Evolutionary conservation across 2,888 invertebrate species (phyloP).

Genomic region (Neoascia interrupta): DNA sequence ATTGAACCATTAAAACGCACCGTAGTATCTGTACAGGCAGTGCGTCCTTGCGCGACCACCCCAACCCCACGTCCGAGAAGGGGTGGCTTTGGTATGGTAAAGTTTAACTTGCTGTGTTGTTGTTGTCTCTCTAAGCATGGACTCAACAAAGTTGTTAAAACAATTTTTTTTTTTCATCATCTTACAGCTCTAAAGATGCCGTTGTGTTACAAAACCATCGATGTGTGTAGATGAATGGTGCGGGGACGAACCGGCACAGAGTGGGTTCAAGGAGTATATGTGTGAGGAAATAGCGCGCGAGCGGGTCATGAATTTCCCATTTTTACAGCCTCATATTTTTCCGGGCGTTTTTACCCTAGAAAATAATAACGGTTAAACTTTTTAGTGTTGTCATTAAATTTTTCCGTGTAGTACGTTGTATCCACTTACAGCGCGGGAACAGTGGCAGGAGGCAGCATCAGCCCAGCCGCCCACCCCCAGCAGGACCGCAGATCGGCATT

Average conservation of each 20-base stretch:
- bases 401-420: slow-evolving; percentile 76
- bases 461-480: slow-evolving; percentile 23
- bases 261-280: slow-evolving; percentile 14
- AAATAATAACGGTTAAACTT: slow-evolving; percentile 80
- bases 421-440: slow-evolving; percentile 39
- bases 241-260: background rate
- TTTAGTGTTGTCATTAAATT: slow-evolving; percentile 80
- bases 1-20: slow-evolving; percentile 67
- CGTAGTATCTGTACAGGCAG: slow-evolving; percentile 32
- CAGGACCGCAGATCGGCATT: no score
- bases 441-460: slow-evolving; percentile 6
- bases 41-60: slow-evolving; percentile 34
- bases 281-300: slow-evolving; percentile 65
- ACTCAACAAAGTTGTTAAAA: slow-evolving; percentile 65
- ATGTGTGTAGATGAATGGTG: slow-evolving; percentile 48
- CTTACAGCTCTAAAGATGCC: slow-evolving; percentile 53
- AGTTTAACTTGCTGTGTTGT: no score
- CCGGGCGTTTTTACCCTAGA: slow-evolving; percentile 76
- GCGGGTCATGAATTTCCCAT: slow-evolving; percentile 79
- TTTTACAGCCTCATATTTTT: slow-evolving; percentile 79
- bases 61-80: slow-evolving; percentile 2
- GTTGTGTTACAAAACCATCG: slow-evolving; percentile 56
- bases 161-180: slow-evolving; percentile 23
- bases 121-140: slow-evolving; percentile 66
- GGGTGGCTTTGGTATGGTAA: slow-evolving; percentile 4